Conservation (phyloP, 2,888 invertebrate species). For the Hypercompe scribonia region DNA sequence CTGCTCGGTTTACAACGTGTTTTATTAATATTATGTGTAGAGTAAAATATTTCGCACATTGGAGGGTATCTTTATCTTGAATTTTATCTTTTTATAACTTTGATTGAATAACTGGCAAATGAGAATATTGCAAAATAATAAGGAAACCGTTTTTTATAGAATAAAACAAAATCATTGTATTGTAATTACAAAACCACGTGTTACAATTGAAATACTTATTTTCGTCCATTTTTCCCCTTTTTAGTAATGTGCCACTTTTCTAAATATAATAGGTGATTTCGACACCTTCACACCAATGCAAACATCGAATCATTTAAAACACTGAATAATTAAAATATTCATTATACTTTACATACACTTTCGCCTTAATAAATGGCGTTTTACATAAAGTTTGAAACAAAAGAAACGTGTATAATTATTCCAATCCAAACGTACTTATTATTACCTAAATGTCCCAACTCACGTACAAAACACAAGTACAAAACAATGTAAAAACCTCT, state of each 20-base stretch:
- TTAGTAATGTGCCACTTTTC: neutral
- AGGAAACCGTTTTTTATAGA: neutral
- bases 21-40: slow-evolving; percentile 38
- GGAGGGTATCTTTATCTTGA: neutral
- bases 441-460: neutral
- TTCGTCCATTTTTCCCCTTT: neutral
- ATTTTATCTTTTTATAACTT: neutral
- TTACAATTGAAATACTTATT: neutral
- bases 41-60: slow-evolving; percentile 3
- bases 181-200: neutral
- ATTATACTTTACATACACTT: too few species aligned
- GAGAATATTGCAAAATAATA: neutral
- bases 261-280: neutral
- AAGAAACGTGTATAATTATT: neutral
- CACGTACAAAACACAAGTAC: slow-evolving; percentile 32
- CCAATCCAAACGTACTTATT: neutral
- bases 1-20: slow-evolving; percentile 44
- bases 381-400: neutral
- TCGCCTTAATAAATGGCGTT: neutral
- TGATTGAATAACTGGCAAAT: neutral
- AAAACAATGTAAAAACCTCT: slow-evolving; percentile 44
- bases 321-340: too few species aligned
- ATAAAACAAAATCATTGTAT: neutral
- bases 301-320: too few species aligned
- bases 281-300: too few species aligned